These are phyloP conservation scores for Tachypleus tridentatus DNA, from an alignment of 1,140 invertebrate genomes.

Conservation along the genomic window DNA sequence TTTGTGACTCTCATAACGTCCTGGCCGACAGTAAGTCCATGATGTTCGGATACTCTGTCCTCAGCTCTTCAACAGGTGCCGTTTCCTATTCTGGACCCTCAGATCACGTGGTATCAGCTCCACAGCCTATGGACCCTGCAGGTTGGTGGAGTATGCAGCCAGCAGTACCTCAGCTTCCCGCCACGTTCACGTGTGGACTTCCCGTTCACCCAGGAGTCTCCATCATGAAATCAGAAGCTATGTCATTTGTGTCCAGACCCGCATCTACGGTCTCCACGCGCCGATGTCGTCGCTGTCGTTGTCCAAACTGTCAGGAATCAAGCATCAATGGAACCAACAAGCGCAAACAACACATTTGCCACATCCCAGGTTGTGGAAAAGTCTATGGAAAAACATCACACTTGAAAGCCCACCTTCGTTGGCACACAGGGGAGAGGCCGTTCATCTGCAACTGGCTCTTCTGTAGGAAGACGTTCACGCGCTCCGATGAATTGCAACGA, in stretches of 20 bases:
- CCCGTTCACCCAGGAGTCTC: too few relatives aligned
- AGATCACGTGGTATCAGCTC: too few relatives aligned
- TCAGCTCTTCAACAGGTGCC: too few relatives aligned
- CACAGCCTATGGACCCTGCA: too few relatives aligned
- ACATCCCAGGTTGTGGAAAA: constrained; percentile 74
- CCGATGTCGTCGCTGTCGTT: constrained; percentile 29
- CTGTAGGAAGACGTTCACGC: constrained; percentile 63
- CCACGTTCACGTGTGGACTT: too few relatives aligned
- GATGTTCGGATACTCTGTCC: too few relatives aligned
- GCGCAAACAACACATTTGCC: constrained; percentile 84
- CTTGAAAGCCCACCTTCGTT: constrained; percentile 45
- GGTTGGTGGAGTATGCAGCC: too few relatives aligned
- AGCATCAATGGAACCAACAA: constrained; percentile 39
- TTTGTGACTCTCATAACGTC: too few relatives aligned
- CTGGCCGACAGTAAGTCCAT: too few relatives aligned
- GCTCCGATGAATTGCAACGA: constrained; percentile 44
- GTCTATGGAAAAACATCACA: constrained; percentile 28
- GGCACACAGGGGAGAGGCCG: constrained; percentile 77
- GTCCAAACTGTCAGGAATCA: constrained; percentile 36
- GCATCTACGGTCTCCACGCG: background rate
- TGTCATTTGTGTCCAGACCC: background rate
- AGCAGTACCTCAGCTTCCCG: too few relatives aligned
- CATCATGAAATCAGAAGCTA: too few relatives aligned
- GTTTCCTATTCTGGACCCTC: too few relatives aligned
- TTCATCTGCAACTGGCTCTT: constrained; percentile 89